Evolutionary conservation across 1,140 invertebrate genomes (phyloP), one percentile per base, ranked within the genome.

Genomic region (Musca vetustissima): DNA sequence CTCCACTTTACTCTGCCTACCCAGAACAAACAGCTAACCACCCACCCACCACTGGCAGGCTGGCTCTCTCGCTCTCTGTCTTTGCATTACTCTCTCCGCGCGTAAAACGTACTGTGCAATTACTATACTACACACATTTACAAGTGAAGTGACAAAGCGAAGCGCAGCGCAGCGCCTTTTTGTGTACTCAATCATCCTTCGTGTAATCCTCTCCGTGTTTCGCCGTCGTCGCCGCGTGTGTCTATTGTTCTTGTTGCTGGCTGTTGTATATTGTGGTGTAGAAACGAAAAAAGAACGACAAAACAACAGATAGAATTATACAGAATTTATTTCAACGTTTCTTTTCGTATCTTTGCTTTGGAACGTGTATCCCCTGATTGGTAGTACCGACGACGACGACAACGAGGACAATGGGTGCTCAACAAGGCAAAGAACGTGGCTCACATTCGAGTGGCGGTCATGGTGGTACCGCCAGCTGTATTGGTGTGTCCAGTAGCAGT

Each of bases 371-470:
- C 28, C 28, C 28, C 28, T 61, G 55, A n/a, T 25, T 32, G 28
- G 25, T 21, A 24, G 19, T 55, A 9, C 19, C 3, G 24, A 21
- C 25, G 28, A 59, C 14, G 28, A 59, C 8, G 32, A 59, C 55
- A n/a, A n/a, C n/a, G n/a, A n/a, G n/a, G n/a, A 70, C 70, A 73
- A 94, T 94, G 93, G 93, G 93, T 83, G 92, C 92, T 79, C 92
- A 94, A 87, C 93, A 93, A 87, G 92, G 91, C 77, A 94, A 95
- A 84, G 92, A 94, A 68, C 77, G 79, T 52, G 73, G 77, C 70
- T 81, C 79, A 64, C 76, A 78, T 57, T 79, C 76, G 36, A 77
- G 75, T 64, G 73, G 74, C 7, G 75, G 76, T 22, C 59, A 66
- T 64, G 67, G 67, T 19, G 73, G 71, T 32, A 79, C 76, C 15